These are phyloP conservation scores for Brachymystax lenok DNA, from an alignment of 2,797 vertebrate genomes.

Conservation along the genomic window DNA sequence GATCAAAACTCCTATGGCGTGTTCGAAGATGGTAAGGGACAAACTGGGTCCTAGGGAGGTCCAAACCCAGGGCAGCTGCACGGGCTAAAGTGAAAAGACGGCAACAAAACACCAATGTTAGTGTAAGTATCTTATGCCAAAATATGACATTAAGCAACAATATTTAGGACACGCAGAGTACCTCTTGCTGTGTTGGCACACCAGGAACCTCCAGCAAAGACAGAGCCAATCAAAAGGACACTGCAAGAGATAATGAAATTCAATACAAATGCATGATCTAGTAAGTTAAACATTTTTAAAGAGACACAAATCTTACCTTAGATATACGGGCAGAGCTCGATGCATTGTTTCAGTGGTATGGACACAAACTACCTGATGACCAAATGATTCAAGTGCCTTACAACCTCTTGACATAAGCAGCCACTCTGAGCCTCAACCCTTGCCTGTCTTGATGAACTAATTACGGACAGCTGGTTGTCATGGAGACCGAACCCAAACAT, in stretches of 20 bases:
- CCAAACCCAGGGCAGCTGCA: conserved; percentile 61
- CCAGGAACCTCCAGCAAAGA: conserved; percentile 63
- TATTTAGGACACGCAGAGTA: conserved; percentile 25
- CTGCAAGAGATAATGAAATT: conserved; percentile 44
- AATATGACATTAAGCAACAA: not conserved
- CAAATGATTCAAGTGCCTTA: conserved; percentile 17
- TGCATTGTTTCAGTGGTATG: conserved; percentile 41
- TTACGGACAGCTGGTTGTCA: conserved; percentile 74
- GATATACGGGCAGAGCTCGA: conserved; percentile 31
- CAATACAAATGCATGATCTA: conserved; percentile 7
- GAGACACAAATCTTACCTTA: conserved; percentile 46
- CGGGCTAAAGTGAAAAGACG: conserved; percentile 41
- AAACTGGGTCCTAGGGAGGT: conserved; percentile 49
- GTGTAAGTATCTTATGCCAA: not conserved
- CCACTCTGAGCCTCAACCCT: conserved; percentile 37
- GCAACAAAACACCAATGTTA: not conserved
- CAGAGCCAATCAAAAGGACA: conserved; percentile 43
- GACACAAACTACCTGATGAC: conserved; percentile 22
- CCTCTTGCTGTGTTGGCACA: conserved; percentile 70
- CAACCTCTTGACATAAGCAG: conserved; percentile 38
- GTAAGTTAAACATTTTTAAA: not conserved
- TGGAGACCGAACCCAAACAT: conserved; percentile 62
- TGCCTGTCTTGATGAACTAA: conserved; percentile 67
- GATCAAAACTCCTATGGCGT: conserved; percentile 2
- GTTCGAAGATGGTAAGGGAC: conserved; percentile 37